These are phyloP conservation scores for Mellivora capensis DNA, from an alignment of 2,113 vertebrate genomes.

Conservation along the genomic window DNA sequence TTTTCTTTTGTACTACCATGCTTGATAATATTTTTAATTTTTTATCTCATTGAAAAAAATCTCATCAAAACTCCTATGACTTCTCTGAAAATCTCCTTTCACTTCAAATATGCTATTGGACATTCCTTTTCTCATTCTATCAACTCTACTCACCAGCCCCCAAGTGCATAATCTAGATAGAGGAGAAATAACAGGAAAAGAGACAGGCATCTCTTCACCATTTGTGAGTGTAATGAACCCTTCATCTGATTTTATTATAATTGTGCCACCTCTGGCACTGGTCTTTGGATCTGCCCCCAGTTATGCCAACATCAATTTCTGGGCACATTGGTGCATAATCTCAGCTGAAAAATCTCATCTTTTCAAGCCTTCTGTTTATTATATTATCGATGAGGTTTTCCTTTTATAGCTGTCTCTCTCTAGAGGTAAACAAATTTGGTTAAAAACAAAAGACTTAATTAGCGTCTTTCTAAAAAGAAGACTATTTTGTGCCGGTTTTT, in stretches of 20 bases:
- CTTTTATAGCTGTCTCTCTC: constrained; percentile 18
- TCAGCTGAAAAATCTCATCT: constrained; percentile 78
- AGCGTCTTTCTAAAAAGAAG: constrained; percentile 76
- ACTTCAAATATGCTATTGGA: constrained; percentile 44
- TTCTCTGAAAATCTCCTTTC: constrained; percentile 69
- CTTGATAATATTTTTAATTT: not conserved
- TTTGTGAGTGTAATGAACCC: constrained; percentile 76
- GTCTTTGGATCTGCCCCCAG: constrained; percentile 76
- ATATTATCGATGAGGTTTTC: not conserved
- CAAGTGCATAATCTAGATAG: constrained; percentile 57
- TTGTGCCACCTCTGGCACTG: constrained; percentile 72
- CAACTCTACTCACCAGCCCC: not conserved
- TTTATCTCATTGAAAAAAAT: not conserved
- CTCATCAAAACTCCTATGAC: not conserved
- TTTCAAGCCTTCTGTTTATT: constrained; percentile 47
- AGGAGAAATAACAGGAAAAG: constrained; percentile 68
- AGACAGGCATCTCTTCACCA: constrained; percentile 73
- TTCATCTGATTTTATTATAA: constrained; percentile 79
- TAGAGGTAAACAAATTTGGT: constrained; percentile 74
- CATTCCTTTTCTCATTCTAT: not conserved
- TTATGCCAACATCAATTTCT: constrained; percentile 79
- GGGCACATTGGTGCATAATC: constrained; percentile 76
- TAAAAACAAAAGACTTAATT: constrained; percentile 91
- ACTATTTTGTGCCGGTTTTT: constrained; percentile 59
- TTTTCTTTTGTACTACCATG: not conserved